Percentiles rank a stretch among this genome's conserved stretches.
These are phyloP conservation scores for Asarcornis scutulata DNA, from an alignment of 2,113 vertebrate genomes.

Conservation along the genomic window DNA sequence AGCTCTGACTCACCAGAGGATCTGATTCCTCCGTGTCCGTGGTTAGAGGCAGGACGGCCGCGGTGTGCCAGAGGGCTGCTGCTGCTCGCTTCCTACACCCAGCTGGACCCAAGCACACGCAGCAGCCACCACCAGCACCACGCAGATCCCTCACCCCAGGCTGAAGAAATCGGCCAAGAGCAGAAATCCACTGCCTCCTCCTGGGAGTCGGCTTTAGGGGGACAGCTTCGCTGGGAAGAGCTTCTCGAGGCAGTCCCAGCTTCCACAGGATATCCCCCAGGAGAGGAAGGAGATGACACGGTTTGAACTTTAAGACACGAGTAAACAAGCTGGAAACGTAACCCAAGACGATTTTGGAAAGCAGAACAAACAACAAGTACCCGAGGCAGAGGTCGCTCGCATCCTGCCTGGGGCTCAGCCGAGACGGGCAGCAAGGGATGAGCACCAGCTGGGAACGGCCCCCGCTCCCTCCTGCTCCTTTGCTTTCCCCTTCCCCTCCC, in stretches of 20 bases:
- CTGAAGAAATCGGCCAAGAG: too few relatives aligned
- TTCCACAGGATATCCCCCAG: background rate
- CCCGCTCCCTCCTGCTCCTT: background rate
- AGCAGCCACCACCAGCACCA: background rate
- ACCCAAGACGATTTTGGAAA: too few relatives aligned
- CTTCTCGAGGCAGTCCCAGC: background rate
- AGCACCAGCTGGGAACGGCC: background rate
- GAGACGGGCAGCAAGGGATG: background rate
- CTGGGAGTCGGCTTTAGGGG: background rate
- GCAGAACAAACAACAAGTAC: background rate
- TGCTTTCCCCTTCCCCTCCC: background rate
- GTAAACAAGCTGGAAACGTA: background rate
- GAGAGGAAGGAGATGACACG: background rate
- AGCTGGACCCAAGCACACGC: background rate
- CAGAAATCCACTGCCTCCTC: background rate
- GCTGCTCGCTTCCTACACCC: background rate
- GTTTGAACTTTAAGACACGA: background rate
- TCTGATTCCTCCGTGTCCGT: background rate
- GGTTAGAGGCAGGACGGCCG: background rate
- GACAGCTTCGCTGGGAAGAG: background rate
- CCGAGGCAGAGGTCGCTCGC: background rate
- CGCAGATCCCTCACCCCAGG: background rate
- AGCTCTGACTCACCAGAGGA: background rate
- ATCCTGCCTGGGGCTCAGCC: background rate
- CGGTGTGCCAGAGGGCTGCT: background rate